Evolutionary conservation across 1,140 invertebrate genomes (phyloP).

Genomic region (Plutomurus gul): DNA sequence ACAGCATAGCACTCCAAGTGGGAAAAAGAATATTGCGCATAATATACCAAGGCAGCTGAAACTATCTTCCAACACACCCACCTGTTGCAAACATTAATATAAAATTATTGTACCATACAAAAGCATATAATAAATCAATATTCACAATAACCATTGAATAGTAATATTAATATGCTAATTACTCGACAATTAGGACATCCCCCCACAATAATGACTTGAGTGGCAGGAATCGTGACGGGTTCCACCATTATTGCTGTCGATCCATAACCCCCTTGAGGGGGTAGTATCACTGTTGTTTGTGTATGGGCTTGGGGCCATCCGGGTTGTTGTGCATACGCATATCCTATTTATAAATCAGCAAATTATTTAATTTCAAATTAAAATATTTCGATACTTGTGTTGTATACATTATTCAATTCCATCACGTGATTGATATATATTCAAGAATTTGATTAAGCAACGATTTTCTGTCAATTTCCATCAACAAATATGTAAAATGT

Average conservation of each 20-base stretch:
- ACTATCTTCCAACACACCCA: conserved; percentile 82
- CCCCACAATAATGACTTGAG: conserved; percentile 73
- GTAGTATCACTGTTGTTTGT: not conserved
- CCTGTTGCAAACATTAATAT: conserved; percentile 57
- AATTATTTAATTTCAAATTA: not conserved
- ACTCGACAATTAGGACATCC: conserved; percentile 79
- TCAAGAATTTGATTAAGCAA: too few relatives aligned
- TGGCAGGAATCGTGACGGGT: conserved; percentile 57
- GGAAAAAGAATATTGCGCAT: conserved; percentile 85
- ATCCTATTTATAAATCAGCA: not conserved
- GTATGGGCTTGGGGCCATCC: not conserved
- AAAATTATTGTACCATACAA: not conserved
- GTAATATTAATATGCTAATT: conserved; percentile 51
- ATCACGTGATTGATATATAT: too few relatives aligned
- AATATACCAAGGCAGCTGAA: conserved; percentile 78
- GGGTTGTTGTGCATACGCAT: not conserved
- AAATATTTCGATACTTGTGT: not conserved
- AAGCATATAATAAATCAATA: not conserved
- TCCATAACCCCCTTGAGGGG: not conserved
- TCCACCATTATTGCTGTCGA: conserved; percentile 20
- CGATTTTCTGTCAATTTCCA: too few relatives aligned
- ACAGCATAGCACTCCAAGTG: conserved; percentile 80
- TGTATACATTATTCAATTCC: too few relatives aligned
- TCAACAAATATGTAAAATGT: too few relatives aligned
- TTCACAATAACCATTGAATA: not conserved